Conservation (phyloP, 2,113 vertebrate genomes). For the Vidua macroura region DNA sequence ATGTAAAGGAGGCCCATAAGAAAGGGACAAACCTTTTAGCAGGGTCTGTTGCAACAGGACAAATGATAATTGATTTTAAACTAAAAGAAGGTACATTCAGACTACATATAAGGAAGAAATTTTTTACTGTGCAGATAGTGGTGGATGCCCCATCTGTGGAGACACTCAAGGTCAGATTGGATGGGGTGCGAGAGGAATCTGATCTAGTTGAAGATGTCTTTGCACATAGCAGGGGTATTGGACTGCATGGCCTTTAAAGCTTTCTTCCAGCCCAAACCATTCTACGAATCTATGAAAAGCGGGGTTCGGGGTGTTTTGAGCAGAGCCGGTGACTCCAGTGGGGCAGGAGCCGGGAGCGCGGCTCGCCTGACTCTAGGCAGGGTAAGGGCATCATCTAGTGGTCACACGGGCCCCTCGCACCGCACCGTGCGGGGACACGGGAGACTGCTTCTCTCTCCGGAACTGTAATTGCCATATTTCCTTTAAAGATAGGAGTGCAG, state of each 20-base stretch:
- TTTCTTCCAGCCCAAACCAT: neutral
- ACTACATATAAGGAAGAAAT: neutral
- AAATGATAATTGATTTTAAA: neutral
- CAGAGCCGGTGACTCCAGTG: neutral
- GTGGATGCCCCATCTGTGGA: neutral
- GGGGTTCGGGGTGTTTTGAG: neutral
- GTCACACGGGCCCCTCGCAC: neutral
- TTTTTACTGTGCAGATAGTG: neutral
- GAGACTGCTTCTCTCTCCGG: neutral
- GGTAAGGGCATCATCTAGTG: conserved; percentile 32
- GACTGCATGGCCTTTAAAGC: neutral
- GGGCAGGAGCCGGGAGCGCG: neutral
- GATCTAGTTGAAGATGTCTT: neutral
- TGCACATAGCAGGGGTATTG: neutral
- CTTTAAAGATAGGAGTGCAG: neutral
- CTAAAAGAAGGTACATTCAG: neutral
- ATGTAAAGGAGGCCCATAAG: neutral
- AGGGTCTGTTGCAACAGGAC: neutral
- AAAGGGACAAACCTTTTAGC: neutral
- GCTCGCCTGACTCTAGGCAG: neutral
- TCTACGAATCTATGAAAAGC: neutral
- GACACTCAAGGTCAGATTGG: neutral
- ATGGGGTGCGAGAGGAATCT: neutral
- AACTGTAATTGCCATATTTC: neutral
- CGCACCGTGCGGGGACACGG: fast-evolving